Base-by-base conservation (phyloP, 2,113 vertebrate genomes). In the Donacobius atricapilla region DNA sequence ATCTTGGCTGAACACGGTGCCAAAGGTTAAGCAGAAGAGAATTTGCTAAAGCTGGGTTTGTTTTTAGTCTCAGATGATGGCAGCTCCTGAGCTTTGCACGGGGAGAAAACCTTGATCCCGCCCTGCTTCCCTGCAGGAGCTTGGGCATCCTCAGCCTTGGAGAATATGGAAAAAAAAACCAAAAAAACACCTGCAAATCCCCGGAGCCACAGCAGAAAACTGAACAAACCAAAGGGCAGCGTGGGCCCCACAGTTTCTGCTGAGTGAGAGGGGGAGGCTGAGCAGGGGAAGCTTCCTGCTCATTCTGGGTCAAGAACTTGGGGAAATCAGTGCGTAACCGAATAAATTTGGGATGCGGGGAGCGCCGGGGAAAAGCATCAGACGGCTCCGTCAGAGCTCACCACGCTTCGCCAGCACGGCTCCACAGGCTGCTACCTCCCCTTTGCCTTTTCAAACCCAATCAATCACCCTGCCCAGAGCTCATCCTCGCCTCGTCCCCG, bases 1-100 rank as follows among this genome's bases (percentile, higher is more conserved):
- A 81, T 2, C 10, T 13, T 48, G 86, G 86, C 69, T 89, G 33
- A 83, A 37, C 42, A 7, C 9, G 3, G 76, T 60, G 83, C 76
- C 87, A 92, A 92, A 96, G 96, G 94, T 97, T 90, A 97, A 96
- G 83, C 79, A 16, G 76, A 63, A n/a, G 75, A 89, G 85, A 89
- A 88, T 87, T 89, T 68, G 12, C 45, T 54, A 35, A 60, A 63
- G 60, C 28, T 42, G 39, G 71, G 54, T 31, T 94, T 88, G 60
- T 54, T 96, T 93, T 92, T 83, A 93, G 64, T 30, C 75, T 51
- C 79, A 37, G 82, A 23, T 90, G 70, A 80, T 16, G 51, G 82
- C 87, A 91, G 58, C 61, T 93, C 77, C 51, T 16, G 76, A 87
- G 80, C 45, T 37, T 2, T 3, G 15, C 7, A 7, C 0, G 7